These are phyloP conservation scores for Lithophane socia DNA, from an alignment of 2,888 invertebrate genomes.

Conservation along the genomic window DNA sequence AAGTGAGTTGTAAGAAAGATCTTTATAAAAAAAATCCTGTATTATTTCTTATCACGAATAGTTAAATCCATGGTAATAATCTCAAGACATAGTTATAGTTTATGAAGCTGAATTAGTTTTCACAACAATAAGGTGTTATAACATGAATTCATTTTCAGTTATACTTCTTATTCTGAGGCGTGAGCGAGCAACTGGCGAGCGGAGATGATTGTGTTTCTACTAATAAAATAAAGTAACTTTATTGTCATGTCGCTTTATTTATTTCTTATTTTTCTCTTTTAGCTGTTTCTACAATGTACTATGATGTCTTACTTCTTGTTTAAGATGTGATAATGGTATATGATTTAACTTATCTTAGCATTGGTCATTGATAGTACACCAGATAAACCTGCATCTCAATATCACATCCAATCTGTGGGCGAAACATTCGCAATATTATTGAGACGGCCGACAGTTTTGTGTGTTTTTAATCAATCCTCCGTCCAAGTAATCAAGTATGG, in stretches of 20 bases:
- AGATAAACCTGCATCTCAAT: background rate
- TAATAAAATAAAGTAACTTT: conserved; percentile 55
- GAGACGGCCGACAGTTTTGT: background rate
- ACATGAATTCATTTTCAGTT: conserved; percentile 79
- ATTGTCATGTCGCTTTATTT: conserved; percentile 50
- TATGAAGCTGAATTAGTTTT: conserved; percentile 41
- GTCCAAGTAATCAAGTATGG: background rate
- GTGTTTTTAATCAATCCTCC: background rate
- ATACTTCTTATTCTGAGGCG: conserved; percentile 83
- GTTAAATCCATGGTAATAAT: background rate
- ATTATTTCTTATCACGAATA: background rate
- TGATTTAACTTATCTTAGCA: background rate
- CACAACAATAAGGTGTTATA: conserved; percentile 36
- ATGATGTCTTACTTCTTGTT: background rate
- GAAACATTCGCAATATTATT: background rate
- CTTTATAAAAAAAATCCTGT: too few relatives aligned
- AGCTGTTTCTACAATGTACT: background rate
- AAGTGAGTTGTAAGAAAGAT: background rate
- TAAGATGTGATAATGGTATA: background rate
- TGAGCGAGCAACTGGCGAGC: conserved; percentile 70
- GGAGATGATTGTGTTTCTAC: conserved; percentile 65
- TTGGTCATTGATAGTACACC: background rate
- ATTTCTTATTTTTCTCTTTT: conserved; percentile 40
- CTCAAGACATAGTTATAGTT: background rate
- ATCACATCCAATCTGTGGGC: background rate